These are phyloP conservation scores for Platalea minor DNA, from an alignment of 2,797 vertebrate species.

Conservation along the genomic window DNA sequence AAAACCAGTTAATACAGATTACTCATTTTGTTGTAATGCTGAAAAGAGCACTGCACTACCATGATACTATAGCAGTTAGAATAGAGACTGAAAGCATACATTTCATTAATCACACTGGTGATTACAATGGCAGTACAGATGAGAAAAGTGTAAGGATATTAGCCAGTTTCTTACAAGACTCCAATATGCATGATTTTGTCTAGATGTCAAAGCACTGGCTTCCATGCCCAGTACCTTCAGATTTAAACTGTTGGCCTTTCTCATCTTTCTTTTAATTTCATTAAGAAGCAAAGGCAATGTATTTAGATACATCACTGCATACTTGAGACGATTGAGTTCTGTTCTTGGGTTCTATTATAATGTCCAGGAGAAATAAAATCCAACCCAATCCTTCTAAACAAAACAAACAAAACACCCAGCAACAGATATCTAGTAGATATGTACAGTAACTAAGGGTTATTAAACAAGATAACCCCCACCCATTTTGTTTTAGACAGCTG, in stretches of 20 bases:
- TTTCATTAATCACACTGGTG: not conserved
- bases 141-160: not conserved
- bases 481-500: not conserved
- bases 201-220: not conserved
- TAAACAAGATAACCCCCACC: not conserved
- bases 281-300: not conserved
- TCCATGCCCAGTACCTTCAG: not conserved
- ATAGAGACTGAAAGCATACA: not conserved
- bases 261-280: not conserved
- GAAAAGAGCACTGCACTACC: not conserved
- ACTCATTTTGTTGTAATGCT: not conserved
- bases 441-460: not conserved
- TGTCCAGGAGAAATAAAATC: not conserved
- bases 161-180: not conserved
- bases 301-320: not conserved
- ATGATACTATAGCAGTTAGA: not conserved
- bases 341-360: not conserved
- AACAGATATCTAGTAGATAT: not conserved
- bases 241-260: not conserved
- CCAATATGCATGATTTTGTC: not conserved
- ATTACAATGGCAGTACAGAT: not conserved
- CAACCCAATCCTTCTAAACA: not conserved
- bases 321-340: not conserved
- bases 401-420: not conserved
- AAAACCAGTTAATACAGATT: not conserved